Base-by-base conservation (phyloP, 2,113 vertebrate genomes). In the Chamaea fasciata region DNA sequence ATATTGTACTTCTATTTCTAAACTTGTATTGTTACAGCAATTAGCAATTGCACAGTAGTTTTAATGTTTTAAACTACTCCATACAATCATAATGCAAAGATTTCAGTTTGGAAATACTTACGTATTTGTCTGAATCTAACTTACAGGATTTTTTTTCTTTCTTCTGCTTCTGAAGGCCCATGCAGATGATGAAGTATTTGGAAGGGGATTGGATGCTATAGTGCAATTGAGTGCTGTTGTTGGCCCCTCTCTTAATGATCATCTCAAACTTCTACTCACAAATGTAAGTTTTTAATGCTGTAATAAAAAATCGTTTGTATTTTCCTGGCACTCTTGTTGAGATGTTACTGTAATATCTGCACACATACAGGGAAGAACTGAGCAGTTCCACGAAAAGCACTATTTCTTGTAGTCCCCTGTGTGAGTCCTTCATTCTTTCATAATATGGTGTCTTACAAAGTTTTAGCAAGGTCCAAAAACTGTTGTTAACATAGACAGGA, bases 181-280 rank as follows among this genome's bases (percentile, higher is more conserved):
- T 75, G 75, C 81, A 0, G 96, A 98, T 85, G 96, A 97, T 20
- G 98, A 97, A 37, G 98, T 98, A 18, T 98, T 98, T 62, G 95
- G 89, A 84, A 98, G 98, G 68, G 98, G 98, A 39, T 47, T 98
- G 89, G 94, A 96, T 55, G 98, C 97, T 52, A 90, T 98, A 86
- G 93, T 98, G 21, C 98, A 98, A 50, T 37, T 98, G 56, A 98
- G 98, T 92, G 93, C 93, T 21, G 76, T 96, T 13, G 98, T 98
- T 90, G 98, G 98, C 15, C 96, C 97, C 35, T 95, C 97, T 33
- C 97, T 98, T 33, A 98, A 98, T 23, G 96, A 91, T 79, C 97
- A 98, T 55, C 97, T 98, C 79, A 98, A 98, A 42, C 97, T 97
- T 57, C 89, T 98, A 31, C 98, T 98, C 47, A 98, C 98, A 82